phyloP scores from a whole-genome alignment of 2,797 vertebrate genomes.

The Pteropus rufus region DNA sequence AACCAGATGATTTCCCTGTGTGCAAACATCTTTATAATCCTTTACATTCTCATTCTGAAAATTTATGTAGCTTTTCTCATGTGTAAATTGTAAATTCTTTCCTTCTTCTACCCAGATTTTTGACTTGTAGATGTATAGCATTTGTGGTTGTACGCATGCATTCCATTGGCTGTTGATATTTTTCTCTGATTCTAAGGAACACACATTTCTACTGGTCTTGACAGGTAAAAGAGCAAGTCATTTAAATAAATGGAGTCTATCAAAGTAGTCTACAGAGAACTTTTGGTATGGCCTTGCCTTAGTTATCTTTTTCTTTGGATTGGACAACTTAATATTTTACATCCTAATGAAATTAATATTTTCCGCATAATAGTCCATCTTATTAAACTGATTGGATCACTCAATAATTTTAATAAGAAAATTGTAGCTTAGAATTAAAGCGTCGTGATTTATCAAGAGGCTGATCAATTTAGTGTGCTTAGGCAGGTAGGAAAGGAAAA shows the following conservation, averaged over 20 bases:
- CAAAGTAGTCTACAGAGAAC: not conserved
- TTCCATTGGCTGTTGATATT: not conserved
- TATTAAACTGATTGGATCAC: not conserved
- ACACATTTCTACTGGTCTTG: not conserved
- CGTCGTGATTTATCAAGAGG: not conserved
- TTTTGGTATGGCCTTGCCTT: not conserved
- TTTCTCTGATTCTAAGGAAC: slow-evolving; percentile 19
- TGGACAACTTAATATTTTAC: not conserved
- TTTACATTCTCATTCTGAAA: not conserved
- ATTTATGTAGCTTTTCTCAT: not conserved
- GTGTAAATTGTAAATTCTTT: not conserved
- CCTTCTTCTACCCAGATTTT: not conserved
- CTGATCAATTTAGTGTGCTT: not conserved
- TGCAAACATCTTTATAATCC: not conserved
- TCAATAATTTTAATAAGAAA: not conserved
- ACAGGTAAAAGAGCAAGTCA: not conserved
- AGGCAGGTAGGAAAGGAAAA: not conserved
- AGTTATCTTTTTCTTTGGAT: not conserved
- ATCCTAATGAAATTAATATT: not conserved
- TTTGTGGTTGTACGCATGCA: not conserved
- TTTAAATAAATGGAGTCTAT: not conserved
- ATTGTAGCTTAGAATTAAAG: slow-evolving; percentile 24
- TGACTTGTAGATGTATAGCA: not conserved
- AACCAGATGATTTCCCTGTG: not conserved
- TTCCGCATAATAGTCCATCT: not conserved